Conservation (phyloP, 92 coral and sea anemone species). For the Palythoa grandis region DNA sequence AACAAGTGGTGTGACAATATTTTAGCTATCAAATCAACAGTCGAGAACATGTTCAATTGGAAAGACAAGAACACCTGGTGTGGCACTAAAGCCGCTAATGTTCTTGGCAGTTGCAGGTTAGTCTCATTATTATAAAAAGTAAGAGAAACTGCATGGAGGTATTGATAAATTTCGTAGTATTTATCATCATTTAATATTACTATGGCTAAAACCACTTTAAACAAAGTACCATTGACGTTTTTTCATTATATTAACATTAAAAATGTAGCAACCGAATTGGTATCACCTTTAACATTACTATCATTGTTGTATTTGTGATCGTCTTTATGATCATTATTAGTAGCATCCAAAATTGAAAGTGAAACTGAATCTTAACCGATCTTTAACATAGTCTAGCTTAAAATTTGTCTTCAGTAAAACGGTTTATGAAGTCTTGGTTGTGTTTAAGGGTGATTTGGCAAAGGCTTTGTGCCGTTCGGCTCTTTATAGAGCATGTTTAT, state of each 20-base stretch:
- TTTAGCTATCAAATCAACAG: constrained; percentile 12
- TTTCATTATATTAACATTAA: too few relatives aligned
- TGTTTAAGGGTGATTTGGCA: constrained; percentile 19
- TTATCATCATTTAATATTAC: too few relatives aligned
- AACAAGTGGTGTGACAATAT: constrained; percentile 4
- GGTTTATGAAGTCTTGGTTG: neutral
- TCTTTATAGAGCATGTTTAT: constrained; percentile 14
- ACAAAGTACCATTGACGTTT: too few relatives aligned
- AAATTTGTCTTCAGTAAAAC: too few relatives aligned
- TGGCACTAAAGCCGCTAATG: neutral
- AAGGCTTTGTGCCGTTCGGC: constrained; percentile 13
- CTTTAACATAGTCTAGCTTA: too few relatives aligned
- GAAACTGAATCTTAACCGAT: too few relatives aligned
- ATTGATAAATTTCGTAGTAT: too few relatives aligned
- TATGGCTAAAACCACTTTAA: too few relatives aligned
- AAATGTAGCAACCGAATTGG: too few relatives aligned
- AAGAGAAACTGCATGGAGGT: too few relatives aligned
- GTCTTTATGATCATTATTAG: neutral
- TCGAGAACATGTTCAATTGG: constrained; percentile 16
- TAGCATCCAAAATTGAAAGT: too few relatives aligned
- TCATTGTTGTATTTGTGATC: neutral
- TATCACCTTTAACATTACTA: neutral
- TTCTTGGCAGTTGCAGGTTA: constrained; percentile 14
- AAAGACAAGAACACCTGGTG: constrained; percentile 7
- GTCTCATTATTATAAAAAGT: neutral